A percentile compares a stretch with the other conserved stretches of the same genome.
Conservation (phyloP, 2,797 vertebrate species). For the Danionella dracula region DNA sequence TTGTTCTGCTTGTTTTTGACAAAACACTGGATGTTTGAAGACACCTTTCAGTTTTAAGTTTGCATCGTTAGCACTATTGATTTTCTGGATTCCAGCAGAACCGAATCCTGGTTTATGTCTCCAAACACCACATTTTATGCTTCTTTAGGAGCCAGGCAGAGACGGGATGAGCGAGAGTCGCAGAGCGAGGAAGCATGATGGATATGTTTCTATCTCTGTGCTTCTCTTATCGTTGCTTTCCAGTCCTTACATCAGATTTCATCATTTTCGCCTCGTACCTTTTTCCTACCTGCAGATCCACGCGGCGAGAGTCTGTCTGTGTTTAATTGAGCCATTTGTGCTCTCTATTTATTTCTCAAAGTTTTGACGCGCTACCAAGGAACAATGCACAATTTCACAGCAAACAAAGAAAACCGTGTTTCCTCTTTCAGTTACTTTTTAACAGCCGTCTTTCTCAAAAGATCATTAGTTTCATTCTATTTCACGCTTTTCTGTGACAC, state of each 20-base stretch:
- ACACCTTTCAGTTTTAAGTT: too few species aligned
- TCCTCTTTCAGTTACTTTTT: neutral
- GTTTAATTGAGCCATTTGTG: constrained; percentile 15
- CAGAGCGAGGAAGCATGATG: neutral
- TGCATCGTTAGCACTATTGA: neutral
- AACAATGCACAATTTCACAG: constrained; percentile 8
- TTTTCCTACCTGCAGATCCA: constrained; percentile 37
- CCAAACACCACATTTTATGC: neutral
- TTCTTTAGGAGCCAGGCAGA: neutral
- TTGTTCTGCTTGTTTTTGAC: too few species aligned
- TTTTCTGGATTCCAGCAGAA: neutral
- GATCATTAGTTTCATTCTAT: neutral
- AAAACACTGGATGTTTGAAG: too few species aligned
- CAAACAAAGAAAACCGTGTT: constrained; percentile 14
- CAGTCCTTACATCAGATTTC: constrained; percentile 49
- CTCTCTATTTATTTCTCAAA: constrained; percentile 22
- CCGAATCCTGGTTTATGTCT: neutral
- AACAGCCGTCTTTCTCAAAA: neutral
- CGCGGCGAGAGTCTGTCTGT: neutral
- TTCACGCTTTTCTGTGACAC: neutral
- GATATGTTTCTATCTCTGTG: constrained; percentile 33
- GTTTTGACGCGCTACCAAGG: constrained; percentile 5
- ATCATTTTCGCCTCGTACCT: constrained; percentile 37
- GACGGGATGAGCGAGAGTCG: neutral
- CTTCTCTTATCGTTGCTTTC: constrained; percentile 34